Percentiles rank a stretch among this genome's conserved stretches.
These are phyloP conservation scores for Poecilia wingei DNA, from an alignment of 2,797 vertebrate genomes.

Conservation along the genomic window DNA sequence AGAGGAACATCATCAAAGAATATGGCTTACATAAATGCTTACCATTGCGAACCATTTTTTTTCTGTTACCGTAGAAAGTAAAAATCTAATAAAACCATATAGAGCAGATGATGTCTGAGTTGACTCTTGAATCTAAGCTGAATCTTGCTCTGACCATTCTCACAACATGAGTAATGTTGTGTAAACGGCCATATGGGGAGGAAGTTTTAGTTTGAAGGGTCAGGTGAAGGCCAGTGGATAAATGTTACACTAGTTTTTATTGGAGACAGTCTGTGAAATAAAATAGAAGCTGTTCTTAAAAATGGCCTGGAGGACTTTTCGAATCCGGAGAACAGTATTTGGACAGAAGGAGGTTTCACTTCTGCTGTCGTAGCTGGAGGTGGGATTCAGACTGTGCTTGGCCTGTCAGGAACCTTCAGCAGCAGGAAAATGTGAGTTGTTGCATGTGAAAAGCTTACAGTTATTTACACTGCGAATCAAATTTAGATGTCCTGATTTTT, in stretches of 20 bases:
- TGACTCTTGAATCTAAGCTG: background rate
- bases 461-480: background rate
- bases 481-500: background rate
- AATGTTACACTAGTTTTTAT: background rate
- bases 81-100: background rate
- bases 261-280: background rate
- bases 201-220: background rate
- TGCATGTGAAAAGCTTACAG: background rate
- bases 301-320: background rate
- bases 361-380: constrained; percentile 6
- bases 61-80: background rate
- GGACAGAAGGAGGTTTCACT: background rate
- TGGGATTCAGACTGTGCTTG: background rate
- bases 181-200: background rate
- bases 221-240: background rate
- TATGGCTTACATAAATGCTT: background rate
- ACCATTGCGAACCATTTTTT: background rate
- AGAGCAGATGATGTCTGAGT: background rate
- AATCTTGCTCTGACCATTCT: background rate
- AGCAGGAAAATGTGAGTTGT: background rate
- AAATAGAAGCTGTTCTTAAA: constrained; percentile 4
- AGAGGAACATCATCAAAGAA: background rate
- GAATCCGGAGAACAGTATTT: no score
- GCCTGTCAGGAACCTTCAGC: background rate
- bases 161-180: background rate